Conservation (phyloP, 2,888 invertebrate genomes). For the Myopa testacea region DNA sequence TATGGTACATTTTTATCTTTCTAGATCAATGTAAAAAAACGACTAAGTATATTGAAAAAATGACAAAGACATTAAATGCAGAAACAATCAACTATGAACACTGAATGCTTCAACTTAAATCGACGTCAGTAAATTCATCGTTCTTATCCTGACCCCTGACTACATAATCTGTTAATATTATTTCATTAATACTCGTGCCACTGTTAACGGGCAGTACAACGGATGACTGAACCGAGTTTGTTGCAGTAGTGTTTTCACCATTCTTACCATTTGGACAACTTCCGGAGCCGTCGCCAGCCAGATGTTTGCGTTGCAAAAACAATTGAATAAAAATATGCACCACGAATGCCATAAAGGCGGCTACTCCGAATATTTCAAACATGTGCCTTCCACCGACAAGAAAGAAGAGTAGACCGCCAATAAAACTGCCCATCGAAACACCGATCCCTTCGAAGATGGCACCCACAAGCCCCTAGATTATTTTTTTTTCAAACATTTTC, state of each 20-base stretch:
- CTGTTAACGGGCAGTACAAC: not conserved
- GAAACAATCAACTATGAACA: not conserved
- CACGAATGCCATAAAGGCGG: slow-evolving; percentile 73
- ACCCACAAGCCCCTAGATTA: slow-evolving; percentile 80
- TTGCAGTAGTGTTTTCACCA: slow-evolving; percentile 25
- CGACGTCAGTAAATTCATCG: slow-evolving; percentile 54
- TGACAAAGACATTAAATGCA: no score
- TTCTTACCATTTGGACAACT: slow-evolving; percentile 55
- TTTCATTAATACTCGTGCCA: slow-evolving; percentile 2
- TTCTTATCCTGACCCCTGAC: not conserved
- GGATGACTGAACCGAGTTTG: not conserved
- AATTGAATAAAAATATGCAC: slow-evolving; percentile 73
- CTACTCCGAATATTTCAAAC: slow-evolving; percentile 80
- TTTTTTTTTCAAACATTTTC: not conserved
- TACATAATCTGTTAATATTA: slow-evolving; percentile 20
- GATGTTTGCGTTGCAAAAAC: slow-evolving; percentile 59
- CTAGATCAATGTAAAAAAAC: no score
- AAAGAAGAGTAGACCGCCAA: slow-evolving; percentile 81
- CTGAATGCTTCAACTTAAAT: slow-evolving; percentile 47
- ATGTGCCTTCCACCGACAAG: slow-evolving; percentile 75
- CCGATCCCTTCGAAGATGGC: slow-evolving; percentile 90
- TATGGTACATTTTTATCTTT: no score
- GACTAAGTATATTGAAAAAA: no score
- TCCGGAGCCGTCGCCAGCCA: slow-evolving; percentile 33
- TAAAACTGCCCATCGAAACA: slow-evolving; percentile 81